Base-by-base conservation (phyloP, 2,888 invertebrate genomes). In the Antheraea assamensis region DNA sequence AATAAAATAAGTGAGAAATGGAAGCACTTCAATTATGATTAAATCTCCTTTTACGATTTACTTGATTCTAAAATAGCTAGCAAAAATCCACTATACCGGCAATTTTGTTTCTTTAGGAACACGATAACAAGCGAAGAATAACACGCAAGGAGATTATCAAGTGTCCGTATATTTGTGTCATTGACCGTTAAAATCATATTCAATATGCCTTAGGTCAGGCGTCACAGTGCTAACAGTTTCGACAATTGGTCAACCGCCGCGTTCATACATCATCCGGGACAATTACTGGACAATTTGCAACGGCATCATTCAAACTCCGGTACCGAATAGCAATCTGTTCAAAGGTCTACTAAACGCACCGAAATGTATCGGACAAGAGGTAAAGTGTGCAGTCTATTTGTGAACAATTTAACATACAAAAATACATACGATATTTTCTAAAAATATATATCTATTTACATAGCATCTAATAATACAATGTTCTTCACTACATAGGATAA, bases 311-410 rank as follows among this genome's bases (percentile, higher is more conserved):
- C 91, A 92, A 76, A 84, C 86, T 0, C 81, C 84, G 0, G 64
- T 80, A 0, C 71, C 76, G 7, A 75, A 75, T 7, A 77, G 78
- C 0, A 86, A 83, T 71, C 72, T 83, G 4, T 88, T 85, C 76
- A 85, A 79, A 31, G 86, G 85, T 15, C 72, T 85, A 19, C 83
- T 86, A 42, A 77, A 84, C 2, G 78, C 80, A 4, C 93, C 93
- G 0, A 83, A 87, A 58, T 94, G 93, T 76, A 87, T 91, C 66
- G 93, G 93, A 58, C 87, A 88, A 77, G 92, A 92, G 89, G 93
- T 73, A 73, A 73, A 70, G 10, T 8, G 10, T 13, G 42, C 13
- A 10, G 42, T 49, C 0, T 49, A 49, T 19, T 19, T 19, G 19
- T 49, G 49, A 49, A 49, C 49, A 5, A 49, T 49, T 42, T 42